Percentiles rank a stretch among this genome's conserved stretches.
These are phyloP conservation scores for Torymus tubicola DNA, from an alignment of 2,888 invertebrate genomes.

Conservation along the genomic window DNA sequence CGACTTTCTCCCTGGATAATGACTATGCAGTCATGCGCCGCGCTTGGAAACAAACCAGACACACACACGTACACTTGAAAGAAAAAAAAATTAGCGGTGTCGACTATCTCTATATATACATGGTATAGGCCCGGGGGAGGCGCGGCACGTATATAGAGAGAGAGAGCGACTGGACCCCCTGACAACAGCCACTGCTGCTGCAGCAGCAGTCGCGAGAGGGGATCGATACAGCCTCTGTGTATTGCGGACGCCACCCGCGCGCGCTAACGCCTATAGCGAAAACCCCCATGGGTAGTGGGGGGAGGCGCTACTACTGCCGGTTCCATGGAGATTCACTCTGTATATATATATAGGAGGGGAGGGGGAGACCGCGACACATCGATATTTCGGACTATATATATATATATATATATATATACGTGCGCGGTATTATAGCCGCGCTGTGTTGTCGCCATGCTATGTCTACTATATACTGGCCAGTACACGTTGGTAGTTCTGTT, in stretches of 20 bases:
- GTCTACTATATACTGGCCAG: too few relatives aligned
- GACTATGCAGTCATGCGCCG: too few relatives aligned
- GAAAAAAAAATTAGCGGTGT: not conserved
- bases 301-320: too few relatives aligned
- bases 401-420: slow-evolving; percentile 1
- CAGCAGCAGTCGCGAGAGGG: slow-evolving; percentile 56
- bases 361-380: not conserved
- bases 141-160: not conserved
- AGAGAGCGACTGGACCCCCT: slow-evolving; percentile 62
- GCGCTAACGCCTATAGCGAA: not conserved
- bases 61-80: too few relatives aligned
- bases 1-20: too few relatives aligned
- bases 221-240: slow-evolving; percentile 66
- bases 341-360: too few relatives aligned
- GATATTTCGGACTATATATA: slow-evolving; percentile 18
- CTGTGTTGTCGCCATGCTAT: too few relatives aligned
- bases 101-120: too few relatives aligned
- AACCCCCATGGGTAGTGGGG: slow-evolving; percentile 19
- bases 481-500: too few relatives aligned
- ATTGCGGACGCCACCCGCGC: not conserved
- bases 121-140: not conserved
- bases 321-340: too few relatives aligned
- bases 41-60: too few relatives aligned
- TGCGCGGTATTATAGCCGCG: too few relatives aligned
- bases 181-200: slow-evolving; percentile 66